phyloP scores from a whole-genome alignment of 2,113 vertebrate species.

The Sardina pilchardus region DNA sequence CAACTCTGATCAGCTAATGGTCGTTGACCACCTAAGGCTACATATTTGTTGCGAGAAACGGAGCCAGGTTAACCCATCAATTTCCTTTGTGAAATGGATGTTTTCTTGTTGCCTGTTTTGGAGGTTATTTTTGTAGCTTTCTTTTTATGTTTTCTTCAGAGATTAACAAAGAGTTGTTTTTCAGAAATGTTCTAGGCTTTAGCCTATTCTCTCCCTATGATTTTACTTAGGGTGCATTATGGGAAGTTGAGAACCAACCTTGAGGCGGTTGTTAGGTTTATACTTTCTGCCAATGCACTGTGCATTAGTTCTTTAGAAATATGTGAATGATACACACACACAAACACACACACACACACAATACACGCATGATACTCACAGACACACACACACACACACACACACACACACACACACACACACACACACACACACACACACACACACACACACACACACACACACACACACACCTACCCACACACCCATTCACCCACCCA shows the following conservation, averaged over 20 bases:
- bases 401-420: background rate
- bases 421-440: constrained; percentile 3
- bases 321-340: background rate
- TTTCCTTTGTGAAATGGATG: background rate
- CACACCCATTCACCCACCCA: background rate
- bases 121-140: background rate
- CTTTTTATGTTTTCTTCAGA: constrained; percentile 4
- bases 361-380: too few species aligned
- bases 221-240: too few species aligned
- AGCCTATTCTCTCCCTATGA: background rate
- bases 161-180: background rate
- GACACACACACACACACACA: background rate
- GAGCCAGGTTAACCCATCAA: background rate
- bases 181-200: background rate
- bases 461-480: background rate
- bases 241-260: background rate
- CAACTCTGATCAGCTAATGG: constrained; percentile 14
- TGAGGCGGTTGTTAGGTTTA: background rate
- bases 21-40: constrained; percentile 16
- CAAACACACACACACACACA: background rate
- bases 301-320: background rate
- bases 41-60: background rate
- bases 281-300: background rate
- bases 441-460: background rate
- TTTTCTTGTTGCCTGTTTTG: background rate